Conservation (phyloP, 2,113 vertebrate genomes). For the Callipepla squamata region DNA sequence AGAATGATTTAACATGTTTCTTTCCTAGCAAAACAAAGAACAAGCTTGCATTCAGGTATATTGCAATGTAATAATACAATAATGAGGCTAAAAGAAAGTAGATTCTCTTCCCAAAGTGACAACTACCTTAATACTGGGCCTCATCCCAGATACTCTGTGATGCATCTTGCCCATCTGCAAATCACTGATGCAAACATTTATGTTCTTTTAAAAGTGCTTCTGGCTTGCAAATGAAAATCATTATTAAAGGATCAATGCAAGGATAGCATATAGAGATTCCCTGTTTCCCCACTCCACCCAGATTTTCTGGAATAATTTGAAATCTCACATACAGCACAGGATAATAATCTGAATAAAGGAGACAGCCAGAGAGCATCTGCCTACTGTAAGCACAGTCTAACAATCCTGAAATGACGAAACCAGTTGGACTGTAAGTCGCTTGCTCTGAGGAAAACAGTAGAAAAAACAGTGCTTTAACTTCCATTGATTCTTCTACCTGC, state of each 20-base stretch:
- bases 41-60: not conserved
- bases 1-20: accelerated
- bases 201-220: not conserved
- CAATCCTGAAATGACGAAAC: not conserved
- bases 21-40: not conserved
- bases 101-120: not conserved
- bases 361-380: not conserved
- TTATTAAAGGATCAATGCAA: not conserved
- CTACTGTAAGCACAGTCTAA: not conserved
- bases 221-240: not conserved
- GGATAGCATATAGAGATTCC: not conserved
- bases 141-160: not conserved
- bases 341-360: not conserved
- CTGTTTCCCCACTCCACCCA: not conserved
- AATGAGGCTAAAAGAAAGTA: not conserved
- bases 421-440: not conserved
- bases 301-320: not conserved
- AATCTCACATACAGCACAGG: not conserved
- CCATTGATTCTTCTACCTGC: not conserved
- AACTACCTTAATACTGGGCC: not conserved
- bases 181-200: not conserved
- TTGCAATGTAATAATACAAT: not conserved
- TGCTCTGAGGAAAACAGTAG: not conserved
- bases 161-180: not conserved
- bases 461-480: not conserved